Evolutionary conservation across 1,140 invertebrate species (phyloP), one percentile per base, ranked within the genome.

Genomic region (Trachelipus rathkii): DNA sequence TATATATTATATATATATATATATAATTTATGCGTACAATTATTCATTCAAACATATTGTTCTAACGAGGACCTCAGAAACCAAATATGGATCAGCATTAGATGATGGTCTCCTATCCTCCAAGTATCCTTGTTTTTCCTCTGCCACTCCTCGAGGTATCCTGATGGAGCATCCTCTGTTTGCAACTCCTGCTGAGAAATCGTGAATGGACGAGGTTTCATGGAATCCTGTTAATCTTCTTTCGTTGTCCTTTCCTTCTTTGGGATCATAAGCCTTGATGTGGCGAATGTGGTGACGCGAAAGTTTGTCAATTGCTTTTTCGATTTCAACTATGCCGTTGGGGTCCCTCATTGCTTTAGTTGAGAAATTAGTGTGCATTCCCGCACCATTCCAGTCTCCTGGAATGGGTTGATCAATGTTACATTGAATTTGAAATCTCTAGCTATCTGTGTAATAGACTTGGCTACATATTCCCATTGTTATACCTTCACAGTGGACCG

Each of bases 91-190:
- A 85, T 97, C 95, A 84, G 93, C 95, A 86, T 98, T 98, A 78
- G 95, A 95, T 4, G 95, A 90, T 13, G 96, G 96, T 83, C 96
- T 88, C 76, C 96, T 88, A 85, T 98, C 96, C 84, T 98, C 96
- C 76, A 98, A 86, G 84, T 97, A 98, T 3, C 95, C 96, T 83
- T 92, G 91, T 82, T 93, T 92, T 0, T 94, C 92, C 82, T 95
- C 93, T 6, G 93, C 93, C 15, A 93, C 92, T 0, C 87, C 87
- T 10, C 93, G 88, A 15, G 94, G 93, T 84, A 95, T 94, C 72
- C 93, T 84, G 78, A 89, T 86, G 80, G 85, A 86, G 60, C 85
- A 85, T 8, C 86, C 86, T 33, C 88, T 82, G 80, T 88, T 87
- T 53, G 87, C 88, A 13, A 89, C 86, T 44, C 88, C 90, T 80